These are phyloP conservation scores for Pardalotus punctatus DNA, from an alignment of 2,113 vertebrate species.

Conservation along the genomic window DNA sequence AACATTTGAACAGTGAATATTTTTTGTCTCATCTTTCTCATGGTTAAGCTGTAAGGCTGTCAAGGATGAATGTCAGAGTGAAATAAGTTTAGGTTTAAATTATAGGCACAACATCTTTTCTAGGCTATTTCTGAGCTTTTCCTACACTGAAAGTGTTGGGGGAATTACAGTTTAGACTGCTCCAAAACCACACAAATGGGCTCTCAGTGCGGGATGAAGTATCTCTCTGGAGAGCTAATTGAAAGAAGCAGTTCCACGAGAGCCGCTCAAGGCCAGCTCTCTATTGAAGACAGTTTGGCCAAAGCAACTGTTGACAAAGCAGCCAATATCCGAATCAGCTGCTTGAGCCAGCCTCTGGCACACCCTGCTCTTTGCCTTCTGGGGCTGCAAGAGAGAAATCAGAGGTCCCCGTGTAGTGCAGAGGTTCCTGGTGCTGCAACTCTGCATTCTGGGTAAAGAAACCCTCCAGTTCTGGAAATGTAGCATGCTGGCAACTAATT, in stretches of 20 bases:
- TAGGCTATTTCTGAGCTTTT: neutral
- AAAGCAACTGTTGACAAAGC: conserved; percentile 19
- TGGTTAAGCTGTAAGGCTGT: neutral
- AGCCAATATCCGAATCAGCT: neutral
- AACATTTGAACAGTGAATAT: neutral
- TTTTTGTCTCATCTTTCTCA: neutral
- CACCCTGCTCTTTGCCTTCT: neutral
- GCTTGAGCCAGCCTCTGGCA: neutral
- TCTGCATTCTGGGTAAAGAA: neutral
- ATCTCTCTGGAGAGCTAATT: conserved; percentile 33
- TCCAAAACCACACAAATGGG: neutral
- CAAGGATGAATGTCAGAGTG: neutral
- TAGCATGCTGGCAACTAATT: fast-evolving
- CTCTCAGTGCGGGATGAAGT: neutral
- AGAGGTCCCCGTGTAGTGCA: neutral
- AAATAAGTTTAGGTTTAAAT: neutral
- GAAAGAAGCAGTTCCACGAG: neutral
- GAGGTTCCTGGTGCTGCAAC: neutral
- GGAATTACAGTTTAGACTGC: neutral
- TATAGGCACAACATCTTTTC: neutral
- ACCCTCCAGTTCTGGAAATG: neutral
- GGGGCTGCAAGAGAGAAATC: neutral
- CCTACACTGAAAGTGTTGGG: neutral
- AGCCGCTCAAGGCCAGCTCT: conserved; percentile 12
- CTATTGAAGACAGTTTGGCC: neutral